These are phyloP conservation scores for Lucinisca nassula DNA, from an alignment of 2,888 invertebrate genomes.

Conservation along the genomic window DNA sequence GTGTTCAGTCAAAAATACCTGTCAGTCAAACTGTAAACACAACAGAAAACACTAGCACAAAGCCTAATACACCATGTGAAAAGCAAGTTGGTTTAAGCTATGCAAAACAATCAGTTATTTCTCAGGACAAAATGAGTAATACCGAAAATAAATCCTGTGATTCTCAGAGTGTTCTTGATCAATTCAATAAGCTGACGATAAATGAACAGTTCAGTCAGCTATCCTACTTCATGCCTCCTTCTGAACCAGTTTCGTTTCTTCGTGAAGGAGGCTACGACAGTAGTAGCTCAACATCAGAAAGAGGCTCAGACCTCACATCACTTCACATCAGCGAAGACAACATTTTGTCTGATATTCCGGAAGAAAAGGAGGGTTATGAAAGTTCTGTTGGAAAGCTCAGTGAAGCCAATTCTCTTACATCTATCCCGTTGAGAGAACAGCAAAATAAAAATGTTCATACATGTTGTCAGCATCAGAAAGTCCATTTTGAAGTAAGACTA, in stretches of 20 bases:
- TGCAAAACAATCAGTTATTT: no score
- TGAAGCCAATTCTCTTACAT: conserved; percentile 57
- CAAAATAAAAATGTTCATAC: conserved; percentile 18
- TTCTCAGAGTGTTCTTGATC: no score
- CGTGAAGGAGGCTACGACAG: conserved; percentile 57
- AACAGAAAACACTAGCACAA: no score
- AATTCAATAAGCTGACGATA: no score
- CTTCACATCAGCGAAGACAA: conserved; percentile 80
- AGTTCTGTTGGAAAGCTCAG: conserved; percentile 67
- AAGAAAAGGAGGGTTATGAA: conserved; percentile 78
- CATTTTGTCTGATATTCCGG: conserved; percentile 81
- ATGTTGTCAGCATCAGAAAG: conserved; percentile 4
- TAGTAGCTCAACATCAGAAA: conserved; percentile 64
- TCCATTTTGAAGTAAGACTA: conserved; percentile 44
- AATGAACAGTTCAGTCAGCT: conserved; percentile 52
- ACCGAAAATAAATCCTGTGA: no score
- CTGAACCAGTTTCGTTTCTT: conserved; percentile 48
- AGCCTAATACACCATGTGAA: no score
- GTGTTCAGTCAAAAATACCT: background rate
- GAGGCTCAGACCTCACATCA: conserved; percentile 68
- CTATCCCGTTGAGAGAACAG: conserved; percentile 42
- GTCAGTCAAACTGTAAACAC: background rate
- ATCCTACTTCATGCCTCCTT: conserved; percentile 40
- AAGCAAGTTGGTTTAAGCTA: no score
- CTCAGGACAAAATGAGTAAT: no score